Evolutionary conservation across 2,888 invertebrate species (phyloP).

Genomic region (Labia minor): DNA sequence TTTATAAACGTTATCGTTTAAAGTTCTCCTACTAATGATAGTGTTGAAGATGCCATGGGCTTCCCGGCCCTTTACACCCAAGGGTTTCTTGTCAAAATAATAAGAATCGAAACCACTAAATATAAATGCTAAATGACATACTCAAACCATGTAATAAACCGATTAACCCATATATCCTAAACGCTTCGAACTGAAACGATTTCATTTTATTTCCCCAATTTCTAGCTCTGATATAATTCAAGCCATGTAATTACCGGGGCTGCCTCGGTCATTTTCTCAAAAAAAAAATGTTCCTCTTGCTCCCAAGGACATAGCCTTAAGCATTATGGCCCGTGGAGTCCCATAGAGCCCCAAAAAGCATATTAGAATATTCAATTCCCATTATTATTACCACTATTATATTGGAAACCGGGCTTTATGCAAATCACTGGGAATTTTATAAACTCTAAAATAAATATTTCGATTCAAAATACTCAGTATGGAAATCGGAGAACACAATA

Average conservation of each 20-base stretch:
- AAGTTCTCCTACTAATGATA: background rate
- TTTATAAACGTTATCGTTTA: slow-evolving; percentile 1
- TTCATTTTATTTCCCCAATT: slow-evolving; percentile 8
- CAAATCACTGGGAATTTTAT: background rate
- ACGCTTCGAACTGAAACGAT: background rate
- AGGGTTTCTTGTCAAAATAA: slow-evolving; percentile 9
- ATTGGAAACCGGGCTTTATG: background rate
- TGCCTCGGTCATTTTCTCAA: background rate
- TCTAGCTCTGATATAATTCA: background rate
- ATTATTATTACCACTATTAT: background rate
- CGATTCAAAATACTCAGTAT: background rate
- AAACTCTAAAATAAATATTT: background rate
- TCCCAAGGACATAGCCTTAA: background rate
- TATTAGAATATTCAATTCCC: slow-evolving; percentile 5
- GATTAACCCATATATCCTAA: slow-evolving; percentile 13
- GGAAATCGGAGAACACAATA: too few relatives aligned
- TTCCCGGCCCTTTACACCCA: background rate
- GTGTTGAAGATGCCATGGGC: background rate
- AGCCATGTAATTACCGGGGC: background rate
- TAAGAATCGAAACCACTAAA: slow-evolving; percentile 3
- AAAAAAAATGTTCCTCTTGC: background rate
- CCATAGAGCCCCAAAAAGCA: slow-evolving; percentile 13
- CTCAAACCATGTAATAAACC: background rate
- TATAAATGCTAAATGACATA: slow-evolving; percentile 13
- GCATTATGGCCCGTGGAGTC: background rate